A percentile compares a stretch with the other conserved stretches of the same genome.
Conservation (phyloP, 2,888 invertebrate species). For the Amphipoea oculea region DNA sequence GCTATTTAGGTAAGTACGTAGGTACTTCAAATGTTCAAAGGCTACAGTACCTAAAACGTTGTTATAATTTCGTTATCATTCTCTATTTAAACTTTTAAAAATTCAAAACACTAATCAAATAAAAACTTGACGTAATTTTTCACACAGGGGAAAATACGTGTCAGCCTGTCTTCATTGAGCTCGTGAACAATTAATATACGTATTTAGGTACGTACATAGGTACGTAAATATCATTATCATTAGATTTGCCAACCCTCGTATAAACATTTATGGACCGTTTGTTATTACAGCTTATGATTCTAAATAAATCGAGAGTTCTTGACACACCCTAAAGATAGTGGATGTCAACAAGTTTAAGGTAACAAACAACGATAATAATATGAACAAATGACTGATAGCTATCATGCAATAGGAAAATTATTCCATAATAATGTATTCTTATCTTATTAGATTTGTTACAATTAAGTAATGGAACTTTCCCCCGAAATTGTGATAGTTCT, state of each 20-base stretch:
- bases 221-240: constrained; percentile 47
- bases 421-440: constrained; percentile 48
- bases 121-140: not conserved
- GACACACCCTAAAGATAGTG: constrained; percentile 70
- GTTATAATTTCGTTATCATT: not conserved
- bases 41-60: not conserved
- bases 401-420: constrained; percentile 59
- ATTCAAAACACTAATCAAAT: not conserved
- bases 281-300: constrained; percentile 46
- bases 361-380: constrained; percentile 64
- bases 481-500: not conserved
- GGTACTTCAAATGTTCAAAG: not conserved
- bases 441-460: constrained; percentile 6
- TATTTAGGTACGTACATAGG: not conserved
- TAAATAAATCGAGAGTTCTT: constrained; percentile 55
- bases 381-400: constrained; percentile 43
- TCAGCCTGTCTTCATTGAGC: not conserved
- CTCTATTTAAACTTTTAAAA: not conserved
- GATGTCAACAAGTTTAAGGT: constrained; percentile 73
- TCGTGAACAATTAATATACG: constrained; percentile 7
- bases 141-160: constrained; percentile 39
- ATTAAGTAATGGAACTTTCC: constrained; percentile 37
- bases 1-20: not conserved
- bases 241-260: constrained; percentile 30
- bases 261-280: constrained; percentile 53